These are phyloP conservation scores for Seira sanloemensis DNA, from an alignment of 2,888 invertebrate genomes.

Conservation along the genomic window DNA sequence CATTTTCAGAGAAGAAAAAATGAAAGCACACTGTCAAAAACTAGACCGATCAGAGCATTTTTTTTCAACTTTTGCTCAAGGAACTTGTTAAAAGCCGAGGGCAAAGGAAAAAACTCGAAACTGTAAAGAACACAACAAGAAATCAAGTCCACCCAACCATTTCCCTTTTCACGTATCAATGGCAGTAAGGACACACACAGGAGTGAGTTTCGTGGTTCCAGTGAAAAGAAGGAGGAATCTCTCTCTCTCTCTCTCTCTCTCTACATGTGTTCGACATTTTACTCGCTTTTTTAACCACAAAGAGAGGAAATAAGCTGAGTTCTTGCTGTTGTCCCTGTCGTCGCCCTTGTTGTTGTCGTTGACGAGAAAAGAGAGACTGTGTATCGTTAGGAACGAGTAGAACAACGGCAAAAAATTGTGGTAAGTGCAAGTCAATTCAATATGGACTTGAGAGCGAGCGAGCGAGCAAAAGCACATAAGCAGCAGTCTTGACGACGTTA, in stretches of 20 bases:
- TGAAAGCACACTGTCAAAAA: not conserved
- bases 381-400: not conserved
- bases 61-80: not conserved
- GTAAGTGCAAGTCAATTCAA: conserved; percentile 49
- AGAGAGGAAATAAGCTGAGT: conserved; percentile 27
- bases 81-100: not conserved
- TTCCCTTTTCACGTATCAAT: conserved; percentile 11
- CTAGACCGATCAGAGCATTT: not conserved
- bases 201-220: not conserved
- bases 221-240: conserved; percentile 20
- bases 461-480: not conserved
- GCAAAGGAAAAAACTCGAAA: not conserved
- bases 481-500: no score
- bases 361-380: conserved; percentile 7
- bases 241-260: conserved; percentile 2
- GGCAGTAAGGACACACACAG: conserved; percentile 7
- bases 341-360: conserved; percentile 17
- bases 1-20: not conserved
- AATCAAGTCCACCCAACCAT: conserved; percentile 14
- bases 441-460: conserved; percentile 27
- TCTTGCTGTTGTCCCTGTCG: conserved; percentile 23
- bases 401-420: conserved; percentile 6
- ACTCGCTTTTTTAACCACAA: conserved; percentile 35
- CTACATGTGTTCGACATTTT: conserved; percentile 34
- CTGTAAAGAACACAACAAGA: conserved; percentile 19